A percentile compares a stretch with the other conserved stretches of the same genome.
Evolutionary conservation across 1,140 invertebrate genomes (phyloP).

Genomic region (Leptopilina clavipes): DNA sequence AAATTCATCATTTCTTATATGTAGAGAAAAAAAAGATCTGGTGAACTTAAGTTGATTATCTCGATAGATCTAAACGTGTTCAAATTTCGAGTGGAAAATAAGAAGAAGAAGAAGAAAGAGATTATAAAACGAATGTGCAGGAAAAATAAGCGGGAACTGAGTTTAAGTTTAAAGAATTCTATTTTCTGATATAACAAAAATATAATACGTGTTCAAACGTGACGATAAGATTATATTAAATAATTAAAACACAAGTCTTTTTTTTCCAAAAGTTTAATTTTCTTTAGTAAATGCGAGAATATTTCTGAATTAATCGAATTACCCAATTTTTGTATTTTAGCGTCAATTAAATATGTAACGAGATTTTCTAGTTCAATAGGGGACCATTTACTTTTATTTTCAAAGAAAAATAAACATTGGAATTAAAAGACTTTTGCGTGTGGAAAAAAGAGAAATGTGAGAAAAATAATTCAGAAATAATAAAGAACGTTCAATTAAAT

Average conservation of each 20-base stretch:
- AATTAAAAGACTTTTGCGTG: background rate
- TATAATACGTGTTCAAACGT: conserved; percentile 48
- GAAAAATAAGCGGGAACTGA: conserved; percentile 56
- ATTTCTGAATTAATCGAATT: conserved; percentile 7
- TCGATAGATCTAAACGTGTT: conserved; percentile 24
- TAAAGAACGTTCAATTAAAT: background rate
- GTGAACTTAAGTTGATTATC: conserved; percentile 38
- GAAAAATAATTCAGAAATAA: background rate
- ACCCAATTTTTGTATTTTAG: background rate
- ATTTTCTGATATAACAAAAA: conserved; percentile 65
- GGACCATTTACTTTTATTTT: conserved; percentile 1
- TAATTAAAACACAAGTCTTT: conserved; percentile 21
- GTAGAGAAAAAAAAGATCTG: conserved; percentile 41
- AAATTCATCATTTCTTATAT: background rate
- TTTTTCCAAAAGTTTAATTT: conserved; percentile 1
- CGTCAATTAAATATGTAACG: background rate
- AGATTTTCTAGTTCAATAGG: background rate
- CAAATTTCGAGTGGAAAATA: background rate
- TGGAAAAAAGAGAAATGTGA: background rate
- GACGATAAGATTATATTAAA: conserved; percentile 32
- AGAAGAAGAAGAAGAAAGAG: background rate
- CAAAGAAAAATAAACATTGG: conserved; percentile 12
- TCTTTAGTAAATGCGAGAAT: background rate
- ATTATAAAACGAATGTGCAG: conserved; percentile 31
- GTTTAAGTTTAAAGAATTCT: conserved; percentile 74